Base-by-base conservation (phyloP, 35 echinoderm and acorn worm genomes). In the Chiridota heheva region DNA sequence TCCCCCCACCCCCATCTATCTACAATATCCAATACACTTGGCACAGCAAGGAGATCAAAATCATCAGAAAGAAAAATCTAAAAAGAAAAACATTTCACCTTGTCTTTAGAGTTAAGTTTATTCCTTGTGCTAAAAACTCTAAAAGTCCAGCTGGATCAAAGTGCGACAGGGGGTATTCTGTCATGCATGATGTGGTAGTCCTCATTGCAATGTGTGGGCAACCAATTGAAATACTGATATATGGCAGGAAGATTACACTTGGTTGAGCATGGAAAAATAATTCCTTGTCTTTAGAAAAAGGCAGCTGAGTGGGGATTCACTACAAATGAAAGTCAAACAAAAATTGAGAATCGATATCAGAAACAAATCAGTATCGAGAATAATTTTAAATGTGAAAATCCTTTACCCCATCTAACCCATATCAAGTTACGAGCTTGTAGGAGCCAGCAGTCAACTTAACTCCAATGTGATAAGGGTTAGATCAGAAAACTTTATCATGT, bases 141-240 rank as follows among this genome's bases (percentile, higher is more conserved):
- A n/a, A n/a, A n/a, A n/a, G n/a, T n/a, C n/a, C n/a, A n/a, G n/a
- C n/a, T n/a, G n/a, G n/a, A n/a, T n/a, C n/a, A n/a, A n/a, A n/a
- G n/a, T n/a, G 72, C 73, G 17, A 65, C 47, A 20, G 86, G 95
- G 39, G 95, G 88, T 61, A 98, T 98, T 47, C 95, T 80, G 15
- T 91, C 95, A n/a, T n/a, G n/a, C n/a, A n/a, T n/a, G n/a, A 98
- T 89, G 61, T 98, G 95, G 58, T 98, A 86, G 17, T 98, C 85
- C 35, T 71, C 73, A 24, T 86, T 65, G 7, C 79, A 88, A 65
- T 87, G 80, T 4, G 89, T 77, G 0, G 95, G 95, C 42, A 98
- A 34, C 89, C 95, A 97, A n/a, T n/a, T n/a, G n/a, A n/a, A n/a
- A n/a, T n/a, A n/a, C n/a, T n/a, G 39, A 98, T 91, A 36, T 89